phyloP scores from a whole-genome alignment of 2,888 invertebrate genomes.

The Nemurella pictetii region DNA sequence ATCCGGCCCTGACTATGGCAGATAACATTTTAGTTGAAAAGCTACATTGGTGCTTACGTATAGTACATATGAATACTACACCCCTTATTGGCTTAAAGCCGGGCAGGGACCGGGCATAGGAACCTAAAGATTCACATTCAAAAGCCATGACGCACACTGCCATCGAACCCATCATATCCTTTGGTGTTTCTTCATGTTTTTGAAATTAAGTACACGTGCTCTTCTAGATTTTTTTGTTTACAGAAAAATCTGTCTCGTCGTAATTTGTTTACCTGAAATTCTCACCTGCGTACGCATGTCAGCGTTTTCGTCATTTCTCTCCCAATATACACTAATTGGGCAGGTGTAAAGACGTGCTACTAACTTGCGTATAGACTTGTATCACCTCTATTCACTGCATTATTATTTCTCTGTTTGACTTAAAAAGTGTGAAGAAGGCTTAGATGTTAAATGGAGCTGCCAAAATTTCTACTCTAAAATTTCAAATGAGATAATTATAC shows the following conservation, averaged over 20 bases:
- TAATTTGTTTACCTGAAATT: not conserved
- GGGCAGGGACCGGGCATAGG: too few species aligned
- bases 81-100: too few species aligned
- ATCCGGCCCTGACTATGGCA: too few species aligned
- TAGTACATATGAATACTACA: too few species aligned
- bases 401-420: not conserved
- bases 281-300: not conserved
- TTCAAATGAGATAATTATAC: not conserved
- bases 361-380: not conserved
- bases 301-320: not conserved
- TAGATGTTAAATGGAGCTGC: not conserved
- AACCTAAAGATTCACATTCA: too few species aligned
- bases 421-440: not conserved
- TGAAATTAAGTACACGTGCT: not conserved
- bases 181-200: too few species aligned
- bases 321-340: not conserved
- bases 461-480: slow-evolving; percentile 1
- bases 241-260: not conserved
- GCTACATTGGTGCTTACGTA: too few species aligned
- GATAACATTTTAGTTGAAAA: too few species aligned
- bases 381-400: not conserved
- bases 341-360: not conserved
- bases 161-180: too few species aligned
- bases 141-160: too few species aligned
- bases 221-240: not conserved